Percentiles rank a stretch among this genome's conserved stretches.
These are phyloP conservation scores for Chaetoderma sp. DNA, from an alignment of 2,888 invertebrate species.

Conservation along the genomic window DNA sequence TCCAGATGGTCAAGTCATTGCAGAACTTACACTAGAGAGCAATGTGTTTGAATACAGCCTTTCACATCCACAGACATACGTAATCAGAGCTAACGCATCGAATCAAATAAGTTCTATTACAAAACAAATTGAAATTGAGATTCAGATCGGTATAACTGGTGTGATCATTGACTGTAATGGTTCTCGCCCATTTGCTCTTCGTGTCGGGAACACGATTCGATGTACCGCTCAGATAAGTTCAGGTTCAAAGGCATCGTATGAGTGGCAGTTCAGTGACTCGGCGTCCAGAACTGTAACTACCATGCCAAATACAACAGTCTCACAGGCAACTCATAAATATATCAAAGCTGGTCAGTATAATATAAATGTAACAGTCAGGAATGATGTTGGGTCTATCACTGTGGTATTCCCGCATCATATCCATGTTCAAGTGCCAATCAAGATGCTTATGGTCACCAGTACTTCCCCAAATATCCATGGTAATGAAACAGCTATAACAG, in stretches of 20 bases:
- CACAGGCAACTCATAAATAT: conserved; percentile 33
- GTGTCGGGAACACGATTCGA: conserved; percentile 33
- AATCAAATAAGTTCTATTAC: conserved; percentile 41
- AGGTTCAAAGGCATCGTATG: conserved; percentile 52
- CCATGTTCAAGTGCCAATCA: conserved; percentile 30
- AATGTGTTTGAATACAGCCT: conserved; percentile 42
- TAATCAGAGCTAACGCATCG: conserved; percentile 31
- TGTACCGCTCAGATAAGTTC: conserved; percentile 43
- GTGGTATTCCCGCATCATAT: conserved; percentile 15
- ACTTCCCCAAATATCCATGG: background rate
- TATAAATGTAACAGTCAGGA: conserved; percentile 43
- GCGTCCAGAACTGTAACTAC: conserved; percentile 3
- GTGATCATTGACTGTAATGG: conserved; percentile 37
- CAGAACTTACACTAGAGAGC: no score
- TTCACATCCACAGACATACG: conserved; percentile 38
- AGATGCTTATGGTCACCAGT: conserved; percentile 1
- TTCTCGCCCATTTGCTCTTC: no score
- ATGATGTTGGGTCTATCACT: conserved; percentile 25
- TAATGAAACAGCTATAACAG: background rate
- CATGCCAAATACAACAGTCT: conserved; percentile 14
- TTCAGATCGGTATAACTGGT: conserved; percentile 42
- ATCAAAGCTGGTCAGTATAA: conserved; percentile 42
- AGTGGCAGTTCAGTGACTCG: conserved; percentile 42
- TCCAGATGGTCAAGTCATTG: no score
- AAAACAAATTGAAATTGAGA: conserved; percentile 30